These are phyloP conservation scores for Nephila pilipes DNA, from an alignment of 1,140 invertebrate genomes.

Conservation along the genomic window DNA sequence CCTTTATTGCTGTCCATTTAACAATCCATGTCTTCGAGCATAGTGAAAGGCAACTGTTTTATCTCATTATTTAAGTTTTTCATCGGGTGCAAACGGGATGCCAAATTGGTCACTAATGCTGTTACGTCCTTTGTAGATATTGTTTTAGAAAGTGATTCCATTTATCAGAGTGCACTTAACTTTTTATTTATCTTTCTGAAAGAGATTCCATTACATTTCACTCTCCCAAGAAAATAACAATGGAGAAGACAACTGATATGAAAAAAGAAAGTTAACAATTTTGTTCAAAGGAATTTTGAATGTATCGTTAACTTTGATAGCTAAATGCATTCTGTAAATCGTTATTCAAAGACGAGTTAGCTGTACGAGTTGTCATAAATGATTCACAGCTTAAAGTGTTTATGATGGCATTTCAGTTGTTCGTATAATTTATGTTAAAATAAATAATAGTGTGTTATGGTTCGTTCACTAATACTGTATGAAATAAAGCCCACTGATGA, in stretches of 20 bases:
- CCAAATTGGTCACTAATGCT: slow-evolving; percentile 66
- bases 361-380: not conserved
- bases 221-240: slow-evolving; percentile 39
- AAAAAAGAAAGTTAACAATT: slow-evolving; percentile 1
- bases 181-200: slow-evolving; percentile 53
- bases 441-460: not conserved
- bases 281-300: slow-evolving; percentile 10
- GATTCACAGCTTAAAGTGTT: not conserved
- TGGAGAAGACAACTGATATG: not conserved
- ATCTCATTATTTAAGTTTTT: slow-evolving; percentile 69
- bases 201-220: slow-evolving; percentile 56
- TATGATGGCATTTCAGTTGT: not conserved
- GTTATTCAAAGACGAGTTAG: not conserved
- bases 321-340: not conserved
- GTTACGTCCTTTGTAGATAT: slow-evolving; percentile 57
- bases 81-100: slow-evolving; percentile 54
- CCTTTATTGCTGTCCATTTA: slow-evolving; percentile 45
- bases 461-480: not conserved
- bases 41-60: slow-evolving; percentile 54
- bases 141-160: slow-evolving; percentile 63
- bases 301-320: slow-evolving; percentile 1
- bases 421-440: not conserved
- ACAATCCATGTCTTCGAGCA: slow-evolving; percentile 27
- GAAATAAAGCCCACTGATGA: not conserved
- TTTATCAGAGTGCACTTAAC: slow-evolving; percentile 65